These are phyloP conservation scores for Dysmachus trigonus DNA, from an alignment of 2,888 invertebrate species.

Conservation along the genomic window DNA sequence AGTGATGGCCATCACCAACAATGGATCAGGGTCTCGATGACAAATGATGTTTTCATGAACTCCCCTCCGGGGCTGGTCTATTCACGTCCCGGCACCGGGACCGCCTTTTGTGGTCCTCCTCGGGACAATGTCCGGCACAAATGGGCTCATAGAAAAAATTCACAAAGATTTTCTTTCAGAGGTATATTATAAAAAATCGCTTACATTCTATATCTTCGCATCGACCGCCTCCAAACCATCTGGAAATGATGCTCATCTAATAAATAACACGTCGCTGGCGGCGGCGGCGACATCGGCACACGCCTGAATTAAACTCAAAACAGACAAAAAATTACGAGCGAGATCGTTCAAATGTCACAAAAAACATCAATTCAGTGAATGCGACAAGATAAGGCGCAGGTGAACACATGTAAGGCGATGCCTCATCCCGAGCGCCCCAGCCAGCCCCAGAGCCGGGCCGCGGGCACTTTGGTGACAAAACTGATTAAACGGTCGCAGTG, in stretches of 20 bases:
- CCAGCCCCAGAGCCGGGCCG: neutral
- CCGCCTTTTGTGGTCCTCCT: neutral
- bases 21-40: neutral
- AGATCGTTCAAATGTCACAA: slow-evolving; percentile 40
- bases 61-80: neutral
- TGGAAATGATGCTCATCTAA: neutral
- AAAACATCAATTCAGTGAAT: slow-evolving; percentile 43
- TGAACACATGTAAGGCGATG: slow-evolving; percentile 38
- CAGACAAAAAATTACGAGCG: neutral
- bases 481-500: slow-evolving; percentile 26
- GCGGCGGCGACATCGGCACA: slow-evolving; percentile 9
- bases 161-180: neutral
- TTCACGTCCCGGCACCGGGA: neutral
- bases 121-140: neutral
- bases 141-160: neutral
- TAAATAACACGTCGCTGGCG: neutral
- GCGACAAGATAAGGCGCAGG: slow-evolving; percentile 39
- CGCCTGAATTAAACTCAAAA: slow-evolving; percentile 4
- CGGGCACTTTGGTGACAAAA: slow-evolving; percentile 32
- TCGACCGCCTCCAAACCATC: neutral
- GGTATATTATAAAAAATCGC: neutral
- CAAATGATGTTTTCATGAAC: slow-evolving; percentile 45
- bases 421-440: neutral
- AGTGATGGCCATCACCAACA: neutral
- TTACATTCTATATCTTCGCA: neutral